Base-by-base conservation (phyloP, 2,888 invertebrate genomes). In the Euplagia quadripunctaria region DNA sequence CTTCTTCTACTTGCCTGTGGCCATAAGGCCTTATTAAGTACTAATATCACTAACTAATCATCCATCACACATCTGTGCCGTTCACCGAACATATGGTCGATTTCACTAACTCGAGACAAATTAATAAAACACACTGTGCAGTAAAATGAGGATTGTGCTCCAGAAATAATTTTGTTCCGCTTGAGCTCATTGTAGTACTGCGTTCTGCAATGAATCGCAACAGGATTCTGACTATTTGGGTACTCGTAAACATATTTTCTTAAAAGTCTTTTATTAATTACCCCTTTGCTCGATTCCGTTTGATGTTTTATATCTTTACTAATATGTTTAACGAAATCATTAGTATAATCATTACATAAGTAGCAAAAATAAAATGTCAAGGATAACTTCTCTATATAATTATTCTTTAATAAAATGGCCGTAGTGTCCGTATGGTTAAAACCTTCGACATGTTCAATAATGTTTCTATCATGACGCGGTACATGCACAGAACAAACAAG, bases 41-140 rank as follows among this genome's bases (percentile, higher is more conserved):
- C 31, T 2, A n/a, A 43, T 46, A 46, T 46, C 4, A 46, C 6
- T 6, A 46, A 9, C 43, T 46, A 8, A 46, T 46, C 43, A 46
- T 46, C 4, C 8, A 46, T 8, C 43, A 46, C 4, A 46, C 43
- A n/a, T 14, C 11, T 51, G 20, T 76, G 75, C 2, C 66, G 42
- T 31, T 73, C 65, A 16, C 75, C 70, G 1, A 76, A 49, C 58
- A 76, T 66, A 52, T 76, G 75, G 46, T 70, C 68, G 20, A 76
- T 73, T 55, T 76, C 75, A 16, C 20, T 71, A 8, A 65, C 41
- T 0, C 68, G 55, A 14, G 63, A 52, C n/a, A 71, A 5, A 0
- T 61, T 7, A 16, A 65, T 20, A 0, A 4, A 12, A 68, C 75
- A 76, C 0, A 65, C 51, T 6, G n/a, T 42, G 51, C 75, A 76